Percentiles rank a stretch among this genome's conserved stretches.
Evolutionary conservation across 2,888 invertebrate species (phyloP).

Genomic region (Drosophila demipolita): DNA sequence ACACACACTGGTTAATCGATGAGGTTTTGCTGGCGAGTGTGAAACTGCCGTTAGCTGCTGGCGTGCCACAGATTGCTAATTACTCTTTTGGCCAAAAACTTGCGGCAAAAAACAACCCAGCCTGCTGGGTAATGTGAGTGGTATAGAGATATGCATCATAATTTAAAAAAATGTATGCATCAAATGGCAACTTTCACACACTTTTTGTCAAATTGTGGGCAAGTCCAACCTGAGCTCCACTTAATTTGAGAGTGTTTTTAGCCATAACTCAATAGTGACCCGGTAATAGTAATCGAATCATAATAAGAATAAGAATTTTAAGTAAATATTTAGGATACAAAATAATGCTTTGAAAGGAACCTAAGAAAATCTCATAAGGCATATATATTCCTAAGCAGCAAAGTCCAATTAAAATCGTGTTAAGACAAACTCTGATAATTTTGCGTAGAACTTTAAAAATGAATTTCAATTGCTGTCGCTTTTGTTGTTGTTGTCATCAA

Average conservation of each 20-base stretch:
- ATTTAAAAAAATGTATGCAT: not conserved
- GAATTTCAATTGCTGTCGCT: slow-evolving; percentile 5
- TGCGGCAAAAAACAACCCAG: not conserved
- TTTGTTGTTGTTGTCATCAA: slow-evolving; percentile 10
- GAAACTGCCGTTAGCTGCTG: slow-evolving; percentile 64
- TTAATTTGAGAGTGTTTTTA: not conserved
- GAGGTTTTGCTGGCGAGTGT: slow-evolving; percentile 38
- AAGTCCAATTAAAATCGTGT: not conserved
- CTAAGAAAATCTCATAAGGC: not conserved
- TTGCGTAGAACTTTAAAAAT: not conserved
- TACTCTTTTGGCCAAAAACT: slow-evolving; percentile 34
- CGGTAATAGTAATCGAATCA: not conserved
- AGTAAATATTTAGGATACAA: not conserved
- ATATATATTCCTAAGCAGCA: not conserved
- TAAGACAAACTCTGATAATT: not conserved
- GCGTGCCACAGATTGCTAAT: slow-evolving; percentile 64
- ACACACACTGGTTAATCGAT: slow-evolving; percentile 50
- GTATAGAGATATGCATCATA: not conserved
- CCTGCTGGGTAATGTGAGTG: not conserved
- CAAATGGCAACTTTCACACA: not conserved
- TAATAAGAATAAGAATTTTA: not conserved
- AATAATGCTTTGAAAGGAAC: not conserved
- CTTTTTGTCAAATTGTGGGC: not conserved
- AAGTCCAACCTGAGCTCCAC: not conserved
- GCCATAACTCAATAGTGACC: not conserved